These are phyloP conservation scores for Gastrophryne carolinensis DNA, from an alignment of 2,797 vertebrate species.

Conservation along the genomic window DNA sequence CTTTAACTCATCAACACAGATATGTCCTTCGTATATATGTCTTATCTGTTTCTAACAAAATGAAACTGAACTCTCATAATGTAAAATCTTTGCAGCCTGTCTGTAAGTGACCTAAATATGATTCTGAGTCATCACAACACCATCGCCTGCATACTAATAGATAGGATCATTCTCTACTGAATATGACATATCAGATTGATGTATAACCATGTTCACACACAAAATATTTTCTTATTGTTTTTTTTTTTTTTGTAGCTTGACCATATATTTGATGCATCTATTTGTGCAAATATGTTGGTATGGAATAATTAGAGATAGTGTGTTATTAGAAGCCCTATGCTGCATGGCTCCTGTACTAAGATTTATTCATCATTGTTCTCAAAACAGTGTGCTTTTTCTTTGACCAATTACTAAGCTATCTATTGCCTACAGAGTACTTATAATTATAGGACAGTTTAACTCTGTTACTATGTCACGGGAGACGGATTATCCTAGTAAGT, in stretches of 20 bases:
- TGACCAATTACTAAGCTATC: too few species aligned
- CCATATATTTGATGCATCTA: slow-evolving; percentile 14
- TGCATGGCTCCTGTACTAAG: slow-evolving; percentile 31
- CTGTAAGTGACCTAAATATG: not conserved
- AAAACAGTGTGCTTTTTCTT: too few species aligned
- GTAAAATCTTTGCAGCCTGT: too few species aligned
- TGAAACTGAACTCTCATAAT: too few species aligned
- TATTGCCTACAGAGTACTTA: too few species aligned
- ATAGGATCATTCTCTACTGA: not conserved
- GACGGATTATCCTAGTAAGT: too few species aligned
- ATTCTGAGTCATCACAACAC: not conserved
- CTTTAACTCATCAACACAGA: too few species aligned
- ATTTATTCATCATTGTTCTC: slow-evolving; percentile 20
- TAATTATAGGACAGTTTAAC: too few species aligned
- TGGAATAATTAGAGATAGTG: not conserved
- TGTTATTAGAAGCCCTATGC: not conserved
- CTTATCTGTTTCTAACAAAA: too few species aligned
- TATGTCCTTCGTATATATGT: too few species aligned
- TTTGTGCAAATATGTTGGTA: slow-evolving; percentile 27
- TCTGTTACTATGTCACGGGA: not conserved
- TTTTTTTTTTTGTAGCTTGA: slow-evolving; percentile 30
- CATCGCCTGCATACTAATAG: not conserved
- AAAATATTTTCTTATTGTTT: not conserved
- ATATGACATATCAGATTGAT: not conserved
- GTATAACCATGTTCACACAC: not conserved